Base-by-base conservation (phyloP, 2,797 vertebrate species). In the Diglossa cyanea region DNA sequence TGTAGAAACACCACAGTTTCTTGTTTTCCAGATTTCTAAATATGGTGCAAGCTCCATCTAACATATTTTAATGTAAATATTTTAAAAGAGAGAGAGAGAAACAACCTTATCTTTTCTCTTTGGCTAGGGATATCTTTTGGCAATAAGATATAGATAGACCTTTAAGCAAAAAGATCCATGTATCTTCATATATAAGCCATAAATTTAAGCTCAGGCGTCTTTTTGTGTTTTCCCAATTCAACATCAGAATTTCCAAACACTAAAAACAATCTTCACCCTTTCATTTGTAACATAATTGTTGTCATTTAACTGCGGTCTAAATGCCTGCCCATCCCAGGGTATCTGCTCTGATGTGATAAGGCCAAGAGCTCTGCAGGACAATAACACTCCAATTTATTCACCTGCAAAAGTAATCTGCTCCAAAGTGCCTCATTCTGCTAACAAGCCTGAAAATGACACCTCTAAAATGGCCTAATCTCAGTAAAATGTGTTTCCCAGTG, bases 341-440 rank as follows among this genome's bases (percentile, higher is more conserved):
- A 42, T 44, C 80, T 55, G 73, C 83, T 39, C 28, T 24, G 72
- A 77, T 51, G 77, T 7, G 1, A 72, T 83, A 93, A 88, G 53
- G 61, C 68, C 88, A 90, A 90, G 39, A 80, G 76, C 53, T 93
- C 79, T 83, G 76, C 77, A 78, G 57, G 67, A 31, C 74, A 86
- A 92, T 48, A 83, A 71, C 74, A 35, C 31, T 92, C 61, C 76
- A 44, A 84, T 93, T 90, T 84, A 74, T 86, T 84, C 83, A 90
- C 77, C 93, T 88, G 89, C 54, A 77, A 67, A 77, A 92, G 57
- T 80, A 88, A 63, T 77, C 63, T 37, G 16, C 76, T 80, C 48
- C 15, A 3, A 81, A 92, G 33, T 77, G 53, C 65, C 53, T 84
- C 31, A 39, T 77, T 92, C 80, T 42, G 61, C 65, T 44, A 90